phyloP scores from a whole-genome alignment of 2,797 vertebrate genomes.

The Dallia pectoralis region DNA sequence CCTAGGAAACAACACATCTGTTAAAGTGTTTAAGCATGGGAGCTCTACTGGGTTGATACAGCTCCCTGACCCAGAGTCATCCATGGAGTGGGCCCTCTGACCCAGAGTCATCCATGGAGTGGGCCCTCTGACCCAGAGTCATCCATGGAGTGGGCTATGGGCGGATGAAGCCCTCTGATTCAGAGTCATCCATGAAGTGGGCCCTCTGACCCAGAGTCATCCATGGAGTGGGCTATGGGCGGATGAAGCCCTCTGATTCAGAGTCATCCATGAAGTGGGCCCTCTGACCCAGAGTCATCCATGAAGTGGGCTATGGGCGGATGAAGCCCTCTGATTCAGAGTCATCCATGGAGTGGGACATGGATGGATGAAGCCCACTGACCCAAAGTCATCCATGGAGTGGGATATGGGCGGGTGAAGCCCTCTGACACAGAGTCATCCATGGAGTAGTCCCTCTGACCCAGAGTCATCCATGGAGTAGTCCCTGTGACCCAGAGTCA shows the following conservation, averaged over 20 bases:
- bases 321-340: slow-evolving; percentile 19
- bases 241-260: too few species aligned
- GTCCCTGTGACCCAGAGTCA: too few species aligned
- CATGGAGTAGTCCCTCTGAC: slow-evolving; percentile 28
- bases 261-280: slow-evolving; percentile 21
- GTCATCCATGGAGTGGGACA: slow-evolving; percentile 6
- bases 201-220: slow-evolving; percentile 20
- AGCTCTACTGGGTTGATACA: slow-evolving; percentile 14
- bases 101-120: slow-evolving; percentile 7
- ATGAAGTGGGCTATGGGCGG: slow-evolving; percentile 6
- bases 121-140: too few species aligned
- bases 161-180: too few species aligned
- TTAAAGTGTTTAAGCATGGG: slow-evolving; percentile 54
- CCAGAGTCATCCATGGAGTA: slow-evolving; percentile 3
- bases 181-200: slow-evolving; percentile 20
- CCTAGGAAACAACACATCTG: not conserved
- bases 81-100: slow-evolving; percentile 28
- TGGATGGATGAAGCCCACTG: slow-evolving; percentile 14
- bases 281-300: slow-evolving; percentile 19
- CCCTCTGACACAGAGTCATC: too few species aligned
- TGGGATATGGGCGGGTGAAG: too few species aligned
- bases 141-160: not conserved
- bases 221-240: slow-evolving; percentile 15
- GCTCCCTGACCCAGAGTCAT: slow-evolving; percentile 24
- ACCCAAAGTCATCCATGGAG: slow-evolving; percentile 11